Evolutionary conservation across 2,888 invertebrate genomes (phyloP), one percentile per base, ranked within the genome.

Genomic region (Stenolophus ochropezus): DNA sequence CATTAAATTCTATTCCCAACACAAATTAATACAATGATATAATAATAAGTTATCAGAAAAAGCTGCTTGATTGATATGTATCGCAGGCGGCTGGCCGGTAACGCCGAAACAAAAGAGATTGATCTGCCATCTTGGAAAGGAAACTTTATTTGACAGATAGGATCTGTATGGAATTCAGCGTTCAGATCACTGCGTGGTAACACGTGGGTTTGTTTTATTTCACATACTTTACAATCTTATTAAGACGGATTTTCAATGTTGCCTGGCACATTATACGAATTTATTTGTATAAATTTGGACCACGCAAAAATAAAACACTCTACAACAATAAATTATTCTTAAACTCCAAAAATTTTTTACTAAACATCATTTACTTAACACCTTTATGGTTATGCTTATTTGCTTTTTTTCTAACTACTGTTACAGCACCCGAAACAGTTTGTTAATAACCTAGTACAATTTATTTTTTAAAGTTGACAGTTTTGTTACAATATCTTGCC

Each of bases 11-110:
- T 27, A 69, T 27, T 14, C 65, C 65, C 18, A 69, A 33, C 65
- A 69, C 65, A 69, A 69, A 69, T 69, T 69, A 69, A 69, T 42
- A 69, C 65, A 33, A 69, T 69, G 65, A 69, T 69, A 69, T 33
- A 69, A 69, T 69, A 69, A 69, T 69, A 69, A 69, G 16, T 14
- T 33, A 69, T 61, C 61, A 69, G 27, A 69, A 69, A 33, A 25
- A 25, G 61, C 61, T n/a, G 23, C 23, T 61, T 61, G 61, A 61
- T 61, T 61, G 61, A 61, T 61, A 69, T 18, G 65, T 33, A 33
- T 69, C 33, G 33, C 18, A 18, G 65, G 27, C 27, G 27, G 33
- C 65, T 18, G 18, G 65, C n/a, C 65, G 65, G 65, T 69, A 69
- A 33, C 65, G 33, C 65, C 65, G 65, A 69, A 69, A 69, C 33